Evolutionary conservation across 2,113 vertebrate genomes (phyloP), one percentile per base, ranked within the genome.

Genomic region (Gymnorhina tibicen): DNA sequence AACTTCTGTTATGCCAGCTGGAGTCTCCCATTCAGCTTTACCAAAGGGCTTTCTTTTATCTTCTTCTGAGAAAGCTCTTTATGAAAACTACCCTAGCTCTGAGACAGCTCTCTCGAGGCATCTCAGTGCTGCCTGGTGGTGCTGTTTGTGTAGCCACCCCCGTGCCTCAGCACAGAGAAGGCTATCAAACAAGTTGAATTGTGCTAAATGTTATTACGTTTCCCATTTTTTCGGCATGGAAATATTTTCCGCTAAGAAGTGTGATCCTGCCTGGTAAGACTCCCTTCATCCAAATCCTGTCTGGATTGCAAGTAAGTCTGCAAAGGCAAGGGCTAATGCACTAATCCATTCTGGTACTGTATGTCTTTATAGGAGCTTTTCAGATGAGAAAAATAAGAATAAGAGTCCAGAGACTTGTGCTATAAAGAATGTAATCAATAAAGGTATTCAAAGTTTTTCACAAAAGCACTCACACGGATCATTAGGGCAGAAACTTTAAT

Each of bases 401-500:
- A 82, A 80, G 33, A 39, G 62, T 94, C 68, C 53, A 68, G 69
- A 91, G 81, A 53, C 69, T 90, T 84, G 53, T 78, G 37, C 76
- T 84, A 37, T 91, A 88, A 49, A 64, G 69, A 91, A 77, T 72
- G 79, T 91, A 94, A 93, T 95, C 96, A 94, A 95, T 96, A 94
- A 89, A 91, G 83, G 93, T 96, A 95, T 96, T 96, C 92, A 96
- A 90, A 86, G 85, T 92, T 96, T 59, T 84, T 84, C 85, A 95
- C 83, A 94, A 96, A 95, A 95, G 88, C 85, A 64, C 73, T 92
- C 92, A 92, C 73, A 85, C 1, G 39, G 83, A 96, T 93, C 90
- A 93, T 94, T 96, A 92, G 64, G 79, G 83, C 68, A 95, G 85
- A 95, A 94, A 95, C 68, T 88, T 91, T 95, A 96, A 96, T 95